Evolutionary conservation across 2,888 invertebrate genomes (phyloP).

Genomic region (Pterostichus niger): DNA sequence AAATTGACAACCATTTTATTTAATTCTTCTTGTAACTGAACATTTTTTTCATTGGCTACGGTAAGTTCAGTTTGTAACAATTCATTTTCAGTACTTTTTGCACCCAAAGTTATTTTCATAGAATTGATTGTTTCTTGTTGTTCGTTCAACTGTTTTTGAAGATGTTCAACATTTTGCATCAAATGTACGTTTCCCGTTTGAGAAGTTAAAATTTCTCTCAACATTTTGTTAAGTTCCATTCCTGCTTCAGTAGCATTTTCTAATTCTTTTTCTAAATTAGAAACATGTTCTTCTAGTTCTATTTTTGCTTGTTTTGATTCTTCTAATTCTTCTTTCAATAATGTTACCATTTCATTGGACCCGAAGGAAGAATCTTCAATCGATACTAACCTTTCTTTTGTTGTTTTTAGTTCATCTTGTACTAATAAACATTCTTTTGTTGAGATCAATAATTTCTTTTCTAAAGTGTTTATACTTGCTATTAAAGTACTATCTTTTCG

Average conservation of each 20-base stretch:
- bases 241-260: slow-evolving; percentile 91
- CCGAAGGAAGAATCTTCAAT: slow-evolving; percentile 86
- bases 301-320: slow-evolving; percentile 77
- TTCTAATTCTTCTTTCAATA: slow-evolving; percentile 83
- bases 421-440: slow-evolving; percentile 84
- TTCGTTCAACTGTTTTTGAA: slow-evolving; percentile 83
- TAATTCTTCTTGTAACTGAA: slow-evolving; percentile 74
- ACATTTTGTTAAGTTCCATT: slow-evolving; percentile 85
- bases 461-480: slow-evolving; percentile 83
- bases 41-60: slow-evolving; percentile 74
- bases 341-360: slow-evolving; percentile 85
- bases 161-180: slow-evolving; percentile 82
- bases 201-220: slow-evolving; percentile 83
- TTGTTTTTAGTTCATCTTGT: slow-evolving; percentile 81
- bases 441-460: slow-evolving; percentile 81
- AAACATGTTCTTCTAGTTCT: slow-evolving; percentile 84
- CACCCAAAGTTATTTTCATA: slow-evolving; percentile 78
- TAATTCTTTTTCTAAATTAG: slow-evolving; percentile 85
- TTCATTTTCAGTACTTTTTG: slow-evolving; percentile 80
- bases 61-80: slow-evolving; percentile 77
- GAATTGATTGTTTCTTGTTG: slow-evolving; percentile 81
- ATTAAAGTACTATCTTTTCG: slow-evolving; percentile 86
- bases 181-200: slow-evolving; percentile 82
- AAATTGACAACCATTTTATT: slow-evolving; percentile 75
- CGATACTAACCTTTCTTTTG: slow-evolving; percentile 81